These are phyloP conservation scores for Agriopis leucophaearia DNA, from an alignment of 2,888 invertebrate species.

Conservation along the genomic window DNA sequence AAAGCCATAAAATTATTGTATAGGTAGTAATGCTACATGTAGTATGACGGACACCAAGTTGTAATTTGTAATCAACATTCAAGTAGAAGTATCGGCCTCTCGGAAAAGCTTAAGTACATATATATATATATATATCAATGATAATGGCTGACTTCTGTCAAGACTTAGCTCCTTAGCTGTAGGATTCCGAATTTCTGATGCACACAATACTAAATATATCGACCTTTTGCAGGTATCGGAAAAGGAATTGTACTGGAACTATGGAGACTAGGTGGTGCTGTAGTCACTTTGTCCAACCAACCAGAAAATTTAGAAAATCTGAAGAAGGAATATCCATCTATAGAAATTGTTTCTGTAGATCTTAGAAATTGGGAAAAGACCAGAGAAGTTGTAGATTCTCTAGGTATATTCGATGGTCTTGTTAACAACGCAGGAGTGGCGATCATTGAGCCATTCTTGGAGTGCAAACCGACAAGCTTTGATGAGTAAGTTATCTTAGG, in stretches of 20 bases:
- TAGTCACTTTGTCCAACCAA: conserved; percentile 91
- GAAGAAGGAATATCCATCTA: conserved; percentile 85
- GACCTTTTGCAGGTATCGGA: conserved; percentile 87
- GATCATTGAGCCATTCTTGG: conserved; percentile 89
- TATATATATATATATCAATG: too few relatives aligned
- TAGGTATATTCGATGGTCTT: conserved; percentile 91
- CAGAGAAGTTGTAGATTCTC: conserved; percentile 79
- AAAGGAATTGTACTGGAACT: conserved; percentile 89
- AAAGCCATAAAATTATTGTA: too few relatives aligned
- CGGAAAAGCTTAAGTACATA: too few relatives aligned
- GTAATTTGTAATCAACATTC: too few relatives aligned
- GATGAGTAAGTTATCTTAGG: conserved; percentile 86
- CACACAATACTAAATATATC: too few relatives aligned
- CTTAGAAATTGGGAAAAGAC: conserved; percentile 91
- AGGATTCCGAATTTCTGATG: too few relatives aligned
- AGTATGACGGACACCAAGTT: too few relatives aligned
- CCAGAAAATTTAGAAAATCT: conserved; percentile 87
- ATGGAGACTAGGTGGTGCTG: conserved; percentile 88
- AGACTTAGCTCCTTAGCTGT: too few relatives aligned
- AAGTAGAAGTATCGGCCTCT: too few relatives aligned
- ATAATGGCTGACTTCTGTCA: too few relatives aligned
- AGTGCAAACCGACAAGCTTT: conserved; percentile 89
- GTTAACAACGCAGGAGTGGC: conserved; percentile 96
- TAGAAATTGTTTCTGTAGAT: conserved; percentile 89
- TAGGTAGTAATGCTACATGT: too few relatives aligned